Percentiles rank a stretch among this genome's conserved stretches.
phyloP scores from a whole-genome alignment of 2,113 vertebrate genomes.

The Hippocampus abdominalis region DNA sequence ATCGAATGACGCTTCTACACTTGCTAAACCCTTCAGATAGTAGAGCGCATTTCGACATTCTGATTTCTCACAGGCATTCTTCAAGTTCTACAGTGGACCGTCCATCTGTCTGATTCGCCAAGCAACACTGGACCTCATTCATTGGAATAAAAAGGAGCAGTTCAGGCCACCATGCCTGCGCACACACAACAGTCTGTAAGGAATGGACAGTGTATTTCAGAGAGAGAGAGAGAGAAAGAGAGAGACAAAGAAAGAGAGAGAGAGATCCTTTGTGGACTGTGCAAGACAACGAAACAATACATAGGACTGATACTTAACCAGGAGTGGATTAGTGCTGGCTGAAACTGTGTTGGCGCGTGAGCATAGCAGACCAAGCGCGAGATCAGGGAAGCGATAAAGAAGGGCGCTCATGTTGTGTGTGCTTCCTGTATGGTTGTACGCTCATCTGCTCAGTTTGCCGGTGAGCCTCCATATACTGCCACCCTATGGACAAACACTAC shows the following conservation, averaged over 20 bases:
- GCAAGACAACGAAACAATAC: constrained; percentile 52
- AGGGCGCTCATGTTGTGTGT: constrained; percentile 45
- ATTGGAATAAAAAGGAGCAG: constrained; percentile 60
- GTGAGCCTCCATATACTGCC: constrained; percentile 64
- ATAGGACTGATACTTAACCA: constrained; percentile 33
- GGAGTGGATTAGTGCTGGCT: constrained; percentile 21
- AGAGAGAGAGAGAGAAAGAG: constrained; percentile 35
- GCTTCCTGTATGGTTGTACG: constrained; percentile 58
- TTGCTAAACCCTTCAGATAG: background rate
- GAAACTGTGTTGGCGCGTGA: constrained; percentile 32
- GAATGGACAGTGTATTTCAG: no score
- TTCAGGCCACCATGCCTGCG: constrained; percentile 44
- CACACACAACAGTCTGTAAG: background rate
- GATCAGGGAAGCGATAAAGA: constrained; percentile 23
- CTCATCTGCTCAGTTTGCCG: constrained; percentile 50
- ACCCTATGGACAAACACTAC: constrained; percentile 62
- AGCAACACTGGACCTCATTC: constrained; percentile 63
- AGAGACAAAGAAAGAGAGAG: constrained; percentile 10
- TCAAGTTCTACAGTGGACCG: constrained; percentile 48
- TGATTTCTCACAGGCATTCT: constrained; percentile 57
- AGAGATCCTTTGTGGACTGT: constrained; percentile 18
- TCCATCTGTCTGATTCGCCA: constrained; percentile 52
- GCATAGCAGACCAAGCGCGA: background rate
- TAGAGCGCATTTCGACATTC: constrained; percentile 24
- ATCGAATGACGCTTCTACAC: background rate